Base-by-base conservation (phyloP, 2,113 vertebrate genomes). In the Triplophysa tibetana region DNA sequence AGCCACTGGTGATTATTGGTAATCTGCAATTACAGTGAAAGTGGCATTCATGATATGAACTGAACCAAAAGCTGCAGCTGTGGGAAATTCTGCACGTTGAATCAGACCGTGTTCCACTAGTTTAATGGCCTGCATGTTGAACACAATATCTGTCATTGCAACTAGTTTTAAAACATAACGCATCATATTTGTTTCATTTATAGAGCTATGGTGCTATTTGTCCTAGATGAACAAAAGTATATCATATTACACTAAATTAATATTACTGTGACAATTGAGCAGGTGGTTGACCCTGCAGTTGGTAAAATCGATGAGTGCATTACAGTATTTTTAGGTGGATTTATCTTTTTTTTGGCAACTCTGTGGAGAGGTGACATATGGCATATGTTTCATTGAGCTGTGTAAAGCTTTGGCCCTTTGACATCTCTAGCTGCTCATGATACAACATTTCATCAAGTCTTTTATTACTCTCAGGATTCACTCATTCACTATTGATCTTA, bases 1-100 rank as follows among this genome's bases (percentile, higher is more conserved):
- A 56, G 52, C 45, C 19, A 13, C 29, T 9, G 52, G 80, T 83
- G 85, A 86, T 85, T 87, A 63, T 80, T 77, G 43, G 62, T 62
- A 65, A 85, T 87, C 65, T 60, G 23, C 60, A 9, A 58, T 33
- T 21, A 68, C 41, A 24, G 16, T 41, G n/a, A 60, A 54, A 24
- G 26, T 54, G 75, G 70, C 41, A 62, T 77, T 78, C 48, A n/a
- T 38, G 74, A 81, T 70, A 12, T 62, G 67, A 63, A 65, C 63
- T 6, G 45, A 61, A 23, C 38, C 19, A 74, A 76, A 64, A 76
- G 45, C 65, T 48, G 58, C 56, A 75, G 68, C 68, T 77, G 65
- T 26, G 24, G 67, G 58, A 79, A 84, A 82, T 58, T n/a, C 33
- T 17, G 13, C 75, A 41, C 69, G 58, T 78, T 78, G 72, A 68